Percentiles rank a stretch among this genome's conserved stretches.
These are phyloP conservation scores for Callochromis pleurospilus DNA, from an alignment of 2,113 vertebrate genomes.

Conservation along the genomic window DNA sequence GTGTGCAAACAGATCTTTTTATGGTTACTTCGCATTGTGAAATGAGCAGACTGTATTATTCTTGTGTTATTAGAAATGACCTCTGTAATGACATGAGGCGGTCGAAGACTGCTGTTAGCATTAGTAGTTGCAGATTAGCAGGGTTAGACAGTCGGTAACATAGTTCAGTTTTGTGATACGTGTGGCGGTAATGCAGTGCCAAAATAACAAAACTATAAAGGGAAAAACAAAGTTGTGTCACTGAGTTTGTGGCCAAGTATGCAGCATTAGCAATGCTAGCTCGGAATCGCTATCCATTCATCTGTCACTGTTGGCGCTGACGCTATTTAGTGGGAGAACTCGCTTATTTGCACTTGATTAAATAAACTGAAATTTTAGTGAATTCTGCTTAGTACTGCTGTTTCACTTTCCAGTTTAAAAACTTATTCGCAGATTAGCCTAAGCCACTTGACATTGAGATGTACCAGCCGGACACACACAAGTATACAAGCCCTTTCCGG, in stretches of 20 bases:
- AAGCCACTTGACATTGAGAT: not conserved
- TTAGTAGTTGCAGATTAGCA: not conserved
- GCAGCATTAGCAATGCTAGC: slow-evolving; percentile 10
- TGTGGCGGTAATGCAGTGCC: not conserved
- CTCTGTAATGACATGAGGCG: slow-evolving; percentile 70
- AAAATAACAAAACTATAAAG: fast-evolving
- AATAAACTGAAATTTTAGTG: not conserved
- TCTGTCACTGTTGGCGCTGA: not conserved
- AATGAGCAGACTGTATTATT: not conserved
- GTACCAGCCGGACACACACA: not conserved
- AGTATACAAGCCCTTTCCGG: not conserved
- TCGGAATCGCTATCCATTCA: not conserved
- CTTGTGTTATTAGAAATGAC: slow-evolving; percentile 54
- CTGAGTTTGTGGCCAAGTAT: not conserved
- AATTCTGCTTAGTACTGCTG: not conserved
- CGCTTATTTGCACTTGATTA: not conserved
- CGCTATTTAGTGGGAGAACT: not conserved
- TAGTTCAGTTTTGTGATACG: not conserved
- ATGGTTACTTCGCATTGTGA: fast-evolving
- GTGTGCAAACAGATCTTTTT: fast-evolving
- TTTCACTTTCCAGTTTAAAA: not conserved
- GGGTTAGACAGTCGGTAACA: not conserved
- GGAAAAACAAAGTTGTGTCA: not conserved
- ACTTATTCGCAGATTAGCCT: not conserved
- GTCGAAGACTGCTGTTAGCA: not conserved